These are phyloP conservation scores for Lytechinus pictus DNA, from an alignment of 35 echinoderm and acorn worm species.

Conservation along the genomic window DNA sequence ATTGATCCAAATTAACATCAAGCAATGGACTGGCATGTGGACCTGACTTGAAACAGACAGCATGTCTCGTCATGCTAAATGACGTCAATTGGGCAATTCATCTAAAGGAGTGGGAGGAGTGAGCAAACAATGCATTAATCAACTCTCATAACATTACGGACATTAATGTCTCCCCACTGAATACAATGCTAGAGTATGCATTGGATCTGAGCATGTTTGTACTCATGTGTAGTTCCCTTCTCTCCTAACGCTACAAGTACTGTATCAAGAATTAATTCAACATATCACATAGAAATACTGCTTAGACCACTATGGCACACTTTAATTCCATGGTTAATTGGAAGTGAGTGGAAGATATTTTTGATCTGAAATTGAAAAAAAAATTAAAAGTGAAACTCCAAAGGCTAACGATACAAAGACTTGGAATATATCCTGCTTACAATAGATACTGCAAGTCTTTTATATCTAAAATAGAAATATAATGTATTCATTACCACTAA, in stretches of 20 bases:
- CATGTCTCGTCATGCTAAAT: background rate
- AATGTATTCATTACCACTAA: no score
- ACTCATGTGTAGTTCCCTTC: no score
- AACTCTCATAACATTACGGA: background rate
- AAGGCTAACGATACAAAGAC: background rate
- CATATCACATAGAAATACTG: no score
- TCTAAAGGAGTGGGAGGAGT: background rate
- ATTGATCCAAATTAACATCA: no score
- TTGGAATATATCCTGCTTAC: background rate
- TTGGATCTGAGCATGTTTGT: background rate
- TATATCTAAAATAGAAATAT: no score
- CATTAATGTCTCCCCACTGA: background rate
- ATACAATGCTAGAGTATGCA: background rate
- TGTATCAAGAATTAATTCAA: background rate
- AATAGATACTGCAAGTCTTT: no score
- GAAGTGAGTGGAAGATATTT: background rate
- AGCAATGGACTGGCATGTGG: no score
- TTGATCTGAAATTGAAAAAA: background rate
- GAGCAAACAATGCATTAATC: slow-evolving; percentile 1
- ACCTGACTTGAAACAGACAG: background rate
- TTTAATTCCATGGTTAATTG: background rate
- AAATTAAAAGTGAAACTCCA: background rate
- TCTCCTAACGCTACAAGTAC: background rate
- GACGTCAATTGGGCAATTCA: background rate
- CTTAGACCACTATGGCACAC: background rate